Evolutionary conservation across 2,797 vertebrate species (phyloP).

Genomic region (Poliocrania exsul): DNA sequence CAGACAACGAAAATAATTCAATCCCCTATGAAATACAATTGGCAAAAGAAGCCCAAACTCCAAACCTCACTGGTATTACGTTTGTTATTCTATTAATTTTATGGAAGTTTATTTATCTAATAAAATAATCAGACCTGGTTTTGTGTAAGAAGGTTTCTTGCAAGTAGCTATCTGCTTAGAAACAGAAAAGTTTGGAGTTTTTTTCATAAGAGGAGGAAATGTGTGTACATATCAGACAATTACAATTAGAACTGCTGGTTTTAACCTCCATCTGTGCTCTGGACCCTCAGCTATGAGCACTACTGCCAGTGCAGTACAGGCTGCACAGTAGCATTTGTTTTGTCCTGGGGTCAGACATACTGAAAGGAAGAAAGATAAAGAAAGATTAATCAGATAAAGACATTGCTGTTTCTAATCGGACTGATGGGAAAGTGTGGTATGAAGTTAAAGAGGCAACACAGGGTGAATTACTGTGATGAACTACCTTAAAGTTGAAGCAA

Average conservation of each 20-base stretch:
- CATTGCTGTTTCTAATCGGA: conserved; percentile 77
- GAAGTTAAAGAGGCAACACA: conserved; percentile 70
- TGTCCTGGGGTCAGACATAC: conserved; percentile 62
- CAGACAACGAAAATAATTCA: neutral
- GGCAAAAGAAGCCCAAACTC: neutral
- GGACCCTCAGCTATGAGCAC: neutral
- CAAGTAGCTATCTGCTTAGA: neutral
- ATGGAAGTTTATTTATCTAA: neutral
- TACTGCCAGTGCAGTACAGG: neutral
- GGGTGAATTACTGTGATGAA: conserved; percentile 82
- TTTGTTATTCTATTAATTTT: neutral
- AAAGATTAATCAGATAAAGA: conserved; percentile 80
- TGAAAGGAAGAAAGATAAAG: conserved; percentile 65
- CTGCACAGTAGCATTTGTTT: conserved; percentile 18
- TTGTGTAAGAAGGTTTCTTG: neutral
- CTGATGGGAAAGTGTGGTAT: conserved; percentile 78
- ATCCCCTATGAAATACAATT: neutral
- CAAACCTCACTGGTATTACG: neutral
- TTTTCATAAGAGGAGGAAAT: neutral
- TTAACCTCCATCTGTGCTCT: conserved; percentile 16
- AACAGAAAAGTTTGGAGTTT: neutral
- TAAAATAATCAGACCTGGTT: neutral
- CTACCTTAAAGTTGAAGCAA: conserved; percentile 77
- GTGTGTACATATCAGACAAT: neutral
- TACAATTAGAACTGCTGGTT: neutral